These are phyloP conservation scores for Apamea crenata DNA, from an alignment of 2,888 invertebrate genomes.

Conservation along the genomic window DNA sequence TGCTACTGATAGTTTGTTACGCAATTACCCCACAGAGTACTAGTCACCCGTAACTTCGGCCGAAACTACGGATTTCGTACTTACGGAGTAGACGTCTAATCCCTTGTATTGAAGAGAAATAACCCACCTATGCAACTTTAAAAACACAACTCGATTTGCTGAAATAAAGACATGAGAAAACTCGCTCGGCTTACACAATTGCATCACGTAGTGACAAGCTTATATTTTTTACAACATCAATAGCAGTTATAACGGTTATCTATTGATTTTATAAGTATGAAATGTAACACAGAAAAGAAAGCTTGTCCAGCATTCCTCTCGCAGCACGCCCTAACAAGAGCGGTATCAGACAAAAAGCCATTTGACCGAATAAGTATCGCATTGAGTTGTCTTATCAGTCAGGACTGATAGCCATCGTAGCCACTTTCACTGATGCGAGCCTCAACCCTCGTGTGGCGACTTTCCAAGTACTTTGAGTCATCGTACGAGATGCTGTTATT, in stretches of 20 bases:
- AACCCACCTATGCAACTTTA: not conserved
- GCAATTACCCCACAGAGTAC: too few species aligned
- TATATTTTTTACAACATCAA: constrained; percentile 30
- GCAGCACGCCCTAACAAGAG: constrained; percentile 50
- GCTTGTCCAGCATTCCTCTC: constrained; percentile 45
- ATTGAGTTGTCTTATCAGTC: constrained; percentile 61
- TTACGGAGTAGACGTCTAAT: not conserved
- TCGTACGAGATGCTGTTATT: constrained; percentile 7
- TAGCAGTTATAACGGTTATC: constrained; percentile 28
- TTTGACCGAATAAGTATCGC: constrained; percentile 63
- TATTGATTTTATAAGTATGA: constrained; percentile 52
- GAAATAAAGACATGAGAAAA: constrained; percentile 19
- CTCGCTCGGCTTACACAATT: constrained; percentile 13
- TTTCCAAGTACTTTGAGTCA: constrained; percentile 53
- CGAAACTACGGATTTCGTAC: too few species aligned
- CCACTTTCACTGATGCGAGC: constrained; percentile 63
- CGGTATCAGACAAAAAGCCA: constrained; percentile 60
- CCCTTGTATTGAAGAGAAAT: not conserved
- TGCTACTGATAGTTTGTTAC: too few species aligned
- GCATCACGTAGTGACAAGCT: constrained; percentile 9
- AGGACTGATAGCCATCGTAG: constrained; percentile 56
- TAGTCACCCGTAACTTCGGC: too few species aligned
- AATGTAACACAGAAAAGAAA: constrained; percentile 59
- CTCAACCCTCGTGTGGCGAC: constrained; percentile 46
- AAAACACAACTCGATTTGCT: not conserved